Conservation (phyloP, 2,113 vertebrate genomes). For the Cinclus cinclus region DNA sequence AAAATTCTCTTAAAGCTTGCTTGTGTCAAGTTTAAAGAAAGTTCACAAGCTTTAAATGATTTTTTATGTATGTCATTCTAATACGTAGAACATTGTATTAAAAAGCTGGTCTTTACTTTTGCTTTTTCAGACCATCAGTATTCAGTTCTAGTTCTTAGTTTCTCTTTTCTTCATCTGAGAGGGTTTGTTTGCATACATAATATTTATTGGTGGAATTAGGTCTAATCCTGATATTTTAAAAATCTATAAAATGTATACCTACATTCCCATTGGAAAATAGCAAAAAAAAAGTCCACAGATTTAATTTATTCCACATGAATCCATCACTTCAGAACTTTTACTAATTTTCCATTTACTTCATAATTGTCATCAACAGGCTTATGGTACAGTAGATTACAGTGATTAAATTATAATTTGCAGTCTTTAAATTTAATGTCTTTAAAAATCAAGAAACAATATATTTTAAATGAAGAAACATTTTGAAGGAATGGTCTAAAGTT, state of each 20-base stretch:
- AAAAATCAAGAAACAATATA: neutral
- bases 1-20: slow-evolving; percentile 49
- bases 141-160: neutral
- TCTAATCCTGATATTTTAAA: neutral
- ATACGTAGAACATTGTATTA: neutral
- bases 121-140: neutral
- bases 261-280: neutral
- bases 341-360: neutral
- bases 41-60: slow-evolving; percentile 28
- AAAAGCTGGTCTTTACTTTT: slow-evolving; percentile 34
- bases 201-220: neutral
- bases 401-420: neutral
- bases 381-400: neutral
- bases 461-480: neutral
- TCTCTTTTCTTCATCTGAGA: neutral
- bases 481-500: neutral
- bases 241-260: neutral
- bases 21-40: slow-evolving; percentile 54
- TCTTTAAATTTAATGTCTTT: neutral
- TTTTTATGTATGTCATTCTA: slow-evolving; percentile 20
- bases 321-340: neutral
- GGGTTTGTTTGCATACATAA: neutral
- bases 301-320: neutral
- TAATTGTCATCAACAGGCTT: neutral
- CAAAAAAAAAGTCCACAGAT: neutral